These are phyloP conservation scores for Xanthia togata DNA, from an alignment of 2,888 invertebrate genomes.

Conservation along the genomic window DNA sequence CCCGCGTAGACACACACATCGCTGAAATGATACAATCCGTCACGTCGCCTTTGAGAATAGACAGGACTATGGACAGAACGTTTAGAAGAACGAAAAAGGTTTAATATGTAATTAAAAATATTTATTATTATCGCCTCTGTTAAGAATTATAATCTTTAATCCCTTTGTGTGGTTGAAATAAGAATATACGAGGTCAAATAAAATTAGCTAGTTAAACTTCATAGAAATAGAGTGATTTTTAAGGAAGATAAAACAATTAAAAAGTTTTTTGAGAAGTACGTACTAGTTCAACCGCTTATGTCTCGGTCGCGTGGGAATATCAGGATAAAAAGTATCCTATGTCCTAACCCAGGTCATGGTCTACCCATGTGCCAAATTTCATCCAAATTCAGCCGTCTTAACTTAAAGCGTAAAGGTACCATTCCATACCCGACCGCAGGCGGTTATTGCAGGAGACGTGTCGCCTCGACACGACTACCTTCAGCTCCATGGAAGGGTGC, in stretches of 20 bases:
- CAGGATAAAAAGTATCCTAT: too few species aligned
- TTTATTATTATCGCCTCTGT: conserved; percentile 33
- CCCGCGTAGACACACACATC: conserved; percentile 69
- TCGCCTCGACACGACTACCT: too few species aligned
- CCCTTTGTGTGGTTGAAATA: not conserved
- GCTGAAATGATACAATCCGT: conserved; percentile 75
- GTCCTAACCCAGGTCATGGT: too few species aligned
- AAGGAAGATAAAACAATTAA: not conserved
- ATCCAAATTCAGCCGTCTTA: too few species aligned
- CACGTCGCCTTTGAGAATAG: conserved; percentile 75
- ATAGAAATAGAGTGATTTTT: not conserved
- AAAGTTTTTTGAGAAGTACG: too few species aligned
- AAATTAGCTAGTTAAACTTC: not conserved
- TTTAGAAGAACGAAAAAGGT: conserved; percentile 69
- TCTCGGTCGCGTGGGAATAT: too few species aligned
- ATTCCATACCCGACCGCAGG: too few species aligned
- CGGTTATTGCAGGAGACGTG: too few species aligned
- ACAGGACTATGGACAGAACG: conserved; percentile 67
- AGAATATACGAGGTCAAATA: not conserved
- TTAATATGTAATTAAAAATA: conserved; percentile 35
- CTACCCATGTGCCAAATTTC: too few species aligned
- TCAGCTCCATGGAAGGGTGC: too few species aligned
- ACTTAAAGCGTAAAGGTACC: too few species aligned
- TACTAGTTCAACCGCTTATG: too few species aligned
- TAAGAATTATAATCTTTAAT: conserved; percentile 15